phyloP scores from a whole-genome alignment of 2,797 vertebrate genomes.

The Poecilia wingei region DNA sequence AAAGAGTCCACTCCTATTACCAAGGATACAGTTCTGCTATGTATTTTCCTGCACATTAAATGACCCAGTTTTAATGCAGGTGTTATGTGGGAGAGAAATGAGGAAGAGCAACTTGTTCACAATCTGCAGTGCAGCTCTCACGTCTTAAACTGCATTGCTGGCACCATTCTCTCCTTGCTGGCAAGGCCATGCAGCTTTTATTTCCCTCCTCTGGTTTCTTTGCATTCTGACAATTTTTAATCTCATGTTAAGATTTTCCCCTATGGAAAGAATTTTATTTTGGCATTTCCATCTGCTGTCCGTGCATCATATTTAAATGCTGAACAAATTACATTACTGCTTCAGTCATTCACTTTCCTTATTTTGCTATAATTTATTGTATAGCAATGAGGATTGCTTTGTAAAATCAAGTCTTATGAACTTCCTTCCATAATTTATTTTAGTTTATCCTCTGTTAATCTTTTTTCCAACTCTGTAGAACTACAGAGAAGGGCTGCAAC shows the following conservation, averaged over 20 bases:
- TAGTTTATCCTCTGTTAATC: not conserved
- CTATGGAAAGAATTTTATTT: not conserved
- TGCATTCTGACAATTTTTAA: slow-evolving; percentile 27
- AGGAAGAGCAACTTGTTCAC: slow-evolving; percentile 42
- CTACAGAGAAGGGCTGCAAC: not conserved
- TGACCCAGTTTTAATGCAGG: slow-evolving; percentile 9
- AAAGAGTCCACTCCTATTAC: not conserved
- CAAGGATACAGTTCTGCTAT: not conserved
- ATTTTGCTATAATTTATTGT: not conserved
- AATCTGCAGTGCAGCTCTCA: slow-evolving; percentile 72
- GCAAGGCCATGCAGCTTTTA: slow-evolving; percentile 52
- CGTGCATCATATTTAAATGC: slow-evolving; percentile 2
- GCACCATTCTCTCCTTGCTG: slow-evolving; percentile 54
- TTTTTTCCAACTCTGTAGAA: slow-evolving; percentile 44
- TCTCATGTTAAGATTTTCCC: not conserved
- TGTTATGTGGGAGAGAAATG: slow-evolving; percentile 28
- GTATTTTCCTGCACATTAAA: slow-evolving; percentile 17
- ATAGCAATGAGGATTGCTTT: not conserved
- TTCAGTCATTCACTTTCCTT: not conserved
- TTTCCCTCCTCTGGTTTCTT: slow-evolving; percentile 37
- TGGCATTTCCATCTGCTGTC: slow-evolving; percentile 6
- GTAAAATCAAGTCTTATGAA: slow-evolving; percentile 2
- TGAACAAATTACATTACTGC: slow-evolving; percentile 58
- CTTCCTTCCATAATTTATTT: not conserved
- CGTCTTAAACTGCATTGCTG: slow-evolving; percentile 51